A percentile compares a stretch with the other conserved stretches of the same genome.
These are phyloP conservation scores for Drosophila mayri DNA, from an alignment of 1,140 invertebrate species.

Conservation along the genomic window DNA sequence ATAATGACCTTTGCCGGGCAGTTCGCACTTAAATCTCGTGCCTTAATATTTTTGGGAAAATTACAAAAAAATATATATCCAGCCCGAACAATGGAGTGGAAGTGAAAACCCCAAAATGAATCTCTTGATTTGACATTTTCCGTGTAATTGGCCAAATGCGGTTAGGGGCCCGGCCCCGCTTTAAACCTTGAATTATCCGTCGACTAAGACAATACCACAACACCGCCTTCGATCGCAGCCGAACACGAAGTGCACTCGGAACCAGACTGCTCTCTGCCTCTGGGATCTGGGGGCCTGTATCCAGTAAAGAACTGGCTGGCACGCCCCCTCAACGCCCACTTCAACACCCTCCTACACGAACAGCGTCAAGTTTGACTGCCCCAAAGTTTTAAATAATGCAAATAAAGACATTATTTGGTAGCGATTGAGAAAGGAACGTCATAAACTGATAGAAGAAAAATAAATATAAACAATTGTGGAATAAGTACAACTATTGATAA, in stretches of 20 bases:
- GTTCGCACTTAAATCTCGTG: slow-evolving; percentile 66
- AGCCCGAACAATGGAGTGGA: slow-evolving; percentile 23
- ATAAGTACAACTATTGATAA: neutral
- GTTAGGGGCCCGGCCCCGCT: slow-evolving; percentile 62
- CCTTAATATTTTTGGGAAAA: slow-evolving; percentile 68
- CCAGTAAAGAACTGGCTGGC: slow-evolving; percentile 62
- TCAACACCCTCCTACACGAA: slow-evolving; percentile 42
- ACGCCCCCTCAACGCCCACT: slow-evolving; percentile 49
- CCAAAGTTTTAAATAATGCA: slow-evolving; percentile 27
- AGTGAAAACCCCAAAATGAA: slow-evolving; percentile 34
- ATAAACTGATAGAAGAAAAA: neutral
- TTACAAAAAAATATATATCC: slow-evolving; percentile 10
- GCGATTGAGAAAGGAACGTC: neutral
- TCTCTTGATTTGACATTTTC: slow-evolving; percentile 72
- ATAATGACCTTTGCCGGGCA: slow-evolving; percentile 56
- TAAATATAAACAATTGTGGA: neutral
- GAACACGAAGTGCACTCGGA: slow-evolving; percentile 54
- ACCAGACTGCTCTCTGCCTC: slow-evolving; percentile 46
- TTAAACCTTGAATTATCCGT: slow-evolving; percentile 64
- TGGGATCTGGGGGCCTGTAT: slow-evolving; percentile 29
- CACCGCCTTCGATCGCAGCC: slow-evolving; percentile 39
- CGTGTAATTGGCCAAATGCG: slow-evolving; percentile 60
- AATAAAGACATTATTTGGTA: slow-evolving; percentile 36
- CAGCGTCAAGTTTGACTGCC: slow-evolving; percentile 20
- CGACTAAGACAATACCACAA: slow-evolving; percentile 53